Evolutionary conservation across 2,113 vertebrate genomes (phyloP), one percentile per base, ranked within the genome.

Genomic region (Sinocyclocheilus maitianheensis): DNA sequence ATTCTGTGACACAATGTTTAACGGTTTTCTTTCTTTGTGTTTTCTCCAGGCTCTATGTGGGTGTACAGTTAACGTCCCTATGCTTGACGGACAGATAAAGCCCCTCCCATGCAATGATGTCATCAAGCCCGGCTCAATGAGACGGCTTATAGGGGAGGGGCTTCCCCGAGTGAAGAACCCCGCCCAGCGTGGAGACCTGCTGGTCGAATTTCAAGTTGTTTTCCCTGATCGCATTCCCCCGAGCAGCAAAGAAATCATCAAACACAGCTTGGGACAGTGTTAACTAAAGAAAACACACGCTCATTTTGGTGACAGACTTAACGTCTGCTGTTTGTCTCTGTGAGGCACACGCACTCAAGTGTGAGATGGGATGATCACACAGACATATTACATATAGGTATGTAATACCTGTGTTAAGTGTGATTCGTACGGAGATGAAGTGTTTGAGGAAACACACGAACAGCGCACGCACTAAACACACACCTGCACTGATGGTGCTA

Each of bases 171-270:
- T 97, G 82, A 98, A 98, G 90, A 97, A 96, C 88, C 97, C 97
- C 43, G 95, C 94, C 79, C 96, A 98, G 92, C 94, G 97, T 0
- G 98, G 98, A 84, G 98, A 99, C 93, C 92, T 99, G 90, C 95
- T 99, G 69, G 97, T 98, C 10, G 97, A 99, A 92, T 99, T 99
- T 94, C 97, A 99, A 95, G 97, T 99, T 93, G 94, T 95, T 87
- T 99, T 99, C 93, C 98, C 98, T 0, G 98, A 99, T 94, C 96
- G 97, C 93, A 97, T 99, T 94, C 96, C 97, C 37, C 98, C 97
- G 1, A 97, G 97, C 93, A 98, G 96, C 1, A 94, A 97, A 80
- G 98, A 98, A 91, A 98, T 99, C 93, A 97, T 99, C 92, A 98
- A 97, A 93, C 98, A 99, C 91, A 98, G 98, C 94, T 95, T 99